Evolutionary conservation across 2,888 invertebrate species (phyloP).

Genomic region (Osedax frankpressi): DNA sequence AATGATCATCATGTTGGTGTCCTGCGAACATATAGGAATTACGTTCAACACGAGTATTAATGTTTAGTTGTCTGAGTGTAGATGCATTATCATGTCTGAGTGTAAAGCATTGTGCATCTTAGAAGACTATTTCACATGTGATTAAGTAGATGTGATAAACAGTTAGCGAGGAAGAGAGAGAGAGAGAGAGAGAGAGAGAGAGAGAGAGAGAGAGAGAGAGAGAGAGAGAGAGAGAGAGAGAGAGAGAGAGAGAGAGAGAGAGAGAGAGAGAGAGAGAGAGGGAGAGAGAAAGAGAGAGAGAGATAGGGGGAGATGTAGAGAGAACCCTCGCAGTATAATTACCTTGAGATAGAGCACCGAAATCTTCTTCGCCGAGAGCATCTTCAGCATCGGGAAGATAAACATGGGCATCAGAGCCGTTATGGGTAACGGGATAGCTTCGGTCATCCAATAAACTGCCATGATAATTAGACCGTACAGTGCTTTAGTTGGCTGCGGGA

Average conservation of each 20-base stretch:
- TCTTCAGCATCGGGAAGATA: constrained; percentile 37
- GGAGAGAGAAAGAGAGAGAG: background rate
- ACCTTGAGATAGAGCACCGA: constrained; percentile 34
- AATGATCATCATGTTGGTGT: constrained; percentile 21
- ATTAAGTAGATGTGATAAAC: no score
- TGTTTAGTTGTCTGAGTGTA: no score
- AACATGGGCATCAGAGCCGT: constrained; percentile 38
- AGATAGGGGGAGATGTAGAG: background rate
- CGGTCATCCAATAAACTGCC: constrained; percentile 40
- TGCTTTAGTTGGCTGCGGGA: constrained; percentile 16
- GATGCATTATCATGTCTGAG: no score
- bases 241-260: background rate
- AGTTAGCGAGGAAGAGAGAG: background rate
- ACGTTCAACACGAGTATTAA: no score
- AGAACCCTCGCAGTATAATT: background rate
- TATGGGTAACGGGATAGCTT: constrained; percentile 37
- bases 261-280: background rate
- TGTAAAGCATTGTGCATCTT: no score
- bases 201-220: background rate
- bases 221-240: background rate
- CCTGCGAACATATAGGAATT: constrained; percentile 19
- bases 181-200: background rate
- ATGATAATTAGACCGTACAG: constrained; percentile 30
- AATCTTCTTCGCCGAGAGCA: constrained; percentile 33
- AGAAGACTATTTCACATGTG: no score